Evolutionary conservation across 2,888 invertebrate genomes (phyloP).

Genomic region (Neelides folsomi): DNA sequence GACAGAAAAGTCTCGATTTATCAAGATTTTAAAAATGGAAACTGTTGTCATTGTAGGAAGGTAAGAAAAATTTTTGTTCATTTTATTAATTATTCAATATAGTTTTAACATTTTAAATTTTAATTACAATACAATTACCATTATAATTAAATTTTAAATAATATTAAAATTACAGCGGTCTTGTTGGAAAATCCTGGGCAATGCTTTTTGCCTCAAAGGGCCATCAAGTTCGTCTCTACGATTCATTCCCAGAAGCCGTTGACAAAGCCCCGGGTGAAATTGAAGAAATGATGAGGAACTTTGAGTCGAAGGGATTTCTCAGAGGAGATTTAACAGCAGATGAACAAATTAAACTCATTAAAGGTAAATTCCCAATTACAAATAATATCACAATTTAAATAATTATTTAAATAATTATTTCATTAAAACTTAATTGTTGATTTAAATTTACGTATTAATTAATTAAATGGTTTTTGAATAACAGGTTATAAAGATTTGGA

Average conservation of each 20-base stretch:
- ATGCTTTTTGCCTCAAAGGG: constrained; percentile 91
- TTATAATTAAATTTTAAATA: not conserved
- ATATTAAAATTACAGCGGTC: constrained; percentile 55
- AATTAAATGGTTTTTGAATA: not conserved
- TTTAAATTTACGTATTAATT: constrained; percentile 1
- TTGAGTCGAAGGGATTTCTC: constrained; percentile 58
- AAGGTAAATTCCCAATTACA: constrained; percentile 43
- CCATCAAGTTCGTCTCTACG: constrained; percentile 74
- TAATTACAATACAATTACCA: not conserved
- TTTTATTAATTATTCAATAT: not conserved
- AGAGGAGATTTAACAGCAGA: constrained; percentile 58
- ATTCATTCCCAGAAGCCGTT: constrained; percentile 63
- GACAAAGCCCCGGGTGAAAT: constrained; percentile 60
- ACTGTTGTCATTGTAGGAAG: constrained; percentile 24
- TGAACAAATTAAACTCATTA: constrained; percentile 63
- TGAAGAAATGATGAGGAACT: constrained; percentile 51
- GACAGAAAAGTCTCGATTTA: no score
- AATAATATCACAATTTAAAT: no score
- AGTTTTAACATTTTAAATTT: not conserved
- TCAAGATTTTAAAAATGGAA: constrained; percentile 9
- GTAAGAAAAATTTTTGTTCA: constrained; percentile 8
- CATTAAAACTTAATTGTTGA: not conserved
- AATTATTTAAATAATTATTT: not conserved
- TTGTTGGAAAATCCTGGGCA: constrained; percentile 92
- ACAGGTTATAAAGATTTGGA: constrained; percentile 48